Conservation (phyloP, 2,888 invertebrate genomes). For the Sinopyrophorus schimmeli region DNA sequence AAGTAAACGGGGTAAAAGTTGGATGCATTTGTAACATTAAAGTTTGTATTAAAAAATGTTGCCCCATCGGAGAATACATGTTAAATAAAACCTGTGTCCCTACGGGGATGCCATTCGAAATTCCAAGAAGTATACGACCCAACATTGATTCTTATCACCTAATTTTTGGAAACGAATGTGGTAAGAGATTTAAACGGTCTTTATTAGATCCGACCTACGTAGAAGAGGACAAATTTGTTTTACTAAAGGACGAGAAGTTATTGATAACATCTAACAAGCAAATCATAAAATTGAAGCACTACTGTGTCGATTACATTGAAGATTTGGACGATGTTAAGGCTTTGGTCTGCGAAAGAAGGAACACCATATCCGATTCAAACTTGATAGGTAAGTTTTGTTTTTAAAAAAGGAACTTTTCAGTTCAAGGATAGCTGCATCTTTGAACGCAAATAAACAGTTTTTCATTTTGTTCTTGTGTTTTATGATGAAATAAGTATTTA, state of each 20-base stretch:
- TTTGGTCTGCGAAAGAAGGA: slow-evolving; percentile 16
- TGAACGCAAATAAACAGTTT: no score
- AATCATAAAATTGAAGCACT: slow-evolving; percentile 2
- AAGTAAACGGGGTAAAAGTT: neutral
- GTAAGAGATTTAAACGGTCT: neutral
- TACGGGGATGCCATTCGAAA: slow-evolving; percentile 1
- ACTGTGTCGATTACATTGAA: slow-evolving; percentile 25
- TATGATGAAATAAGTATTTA: no score
- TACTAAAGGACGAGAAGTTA: slow-evolving; percentile 8
- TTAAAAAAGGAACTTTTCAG: no score
- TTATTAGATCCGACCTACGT: neutral
- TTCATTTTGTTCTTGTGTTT: no score
- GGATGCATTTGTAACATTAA: slow-evolving; percentile 17
- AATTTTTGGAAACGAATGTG: slow-evolving; percentile 10
- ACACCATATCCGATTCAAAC: no score
- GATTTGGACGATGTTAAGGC: slow-evolving; percentile 14
- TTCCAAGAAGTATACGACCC: neutral
- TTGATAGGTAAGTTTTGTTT: no score
- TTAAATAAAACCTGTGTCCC: slow-evolving; percentile 18
- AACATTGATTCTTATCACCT: slow-evolving; percentile 1
- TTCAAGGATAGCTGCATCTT: no score
- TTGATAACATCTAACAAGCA: neutral
- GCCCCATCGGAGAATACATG: slow-evolving; percentile 17
- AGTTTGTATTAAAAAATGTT: slow-evolving; percentile 22
- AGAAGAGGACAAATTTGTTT: slow-evolving; percentile 6